phyloP scores from a whole-genome alignment of 1,140 invertebrate species.

The Plectus sambesii region DNA sequence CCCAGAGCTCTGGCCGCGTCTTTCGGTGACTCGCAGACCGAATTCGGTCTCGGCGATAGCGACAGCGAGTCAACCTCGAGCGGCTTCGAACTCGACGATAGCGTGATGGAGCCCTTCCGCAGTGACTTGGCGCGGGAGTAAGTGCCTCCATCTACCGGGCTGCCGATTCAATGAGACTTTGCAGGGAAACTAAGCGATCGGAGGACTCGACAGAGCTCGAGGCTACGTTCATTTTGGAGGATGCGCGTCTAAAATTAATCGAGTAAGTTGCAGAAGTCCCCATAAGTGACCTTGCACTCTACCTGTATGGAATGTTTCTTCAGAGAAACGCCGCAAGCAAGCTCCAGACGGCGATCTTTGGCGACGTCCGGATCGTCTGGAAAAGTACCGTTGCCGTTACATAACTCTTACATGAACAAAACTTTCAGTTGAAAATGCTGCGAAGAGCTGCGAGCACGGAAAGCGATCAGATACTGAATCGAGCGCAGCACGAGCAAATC shows the following conservation, averaged over 20 bases:
- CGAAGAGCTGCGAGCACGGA: slow-evolving; percentile 37
- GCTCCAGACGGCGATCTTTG: slow-evolving; percentile 34
- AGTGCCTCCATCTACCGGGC: too few relatives aligned
- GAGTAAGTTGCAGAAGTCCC: slow-evolving; percentile 14
- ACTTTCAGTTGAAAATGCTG: slow-evolving; percentile 33
- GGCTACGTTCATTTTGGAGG: slow-evolving; percentile 43
- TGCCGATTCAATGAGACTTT: too few relatives aligned
- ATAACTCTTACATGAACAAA: slow-evolving; percentile 22
- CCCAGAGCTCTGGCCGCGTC: slow-evolving; percentile 28
- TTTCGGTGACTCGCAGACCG: too few relatives aligned
- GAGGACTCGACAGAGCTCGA: slow-evolving; percentile 33
- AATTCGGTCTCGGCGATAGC: too few relatives aligned
- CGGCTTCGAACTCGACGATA: too few relatives aligned
- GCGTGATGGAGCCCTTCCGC: too few relatives aligned
- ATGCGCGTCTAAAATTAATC: slow-evolving; percentile 38
- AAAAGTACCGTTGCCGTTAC: too few relatives aligned
- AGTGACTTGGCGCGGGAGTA: too few relatives aligned
- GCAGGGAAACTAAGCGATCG: too few relatives aligned
- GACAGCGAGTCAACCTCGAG: too few relatives aligned
- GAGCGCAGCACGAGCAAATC: slow-evolving; percentile 1
- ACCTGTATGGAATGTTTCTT: slow-evolving; percentile 3
- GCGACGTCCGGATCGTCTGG: slow-evolving; percentile 37
- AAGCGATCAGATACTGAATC: slow-evolving; percentile 26
- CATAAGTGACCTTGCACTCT: slow-evolving; percentile 6
- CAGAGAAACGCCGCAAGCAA: slow-evolving; percentile 22